Percentiles rank a stretch among this genome's conserved stretches.
These are phyloP conservation scores for Leptinotarsa juncta DNA, from an alignment of 2,888 invertebrate species.

Conservation along the genomic window DNA sequence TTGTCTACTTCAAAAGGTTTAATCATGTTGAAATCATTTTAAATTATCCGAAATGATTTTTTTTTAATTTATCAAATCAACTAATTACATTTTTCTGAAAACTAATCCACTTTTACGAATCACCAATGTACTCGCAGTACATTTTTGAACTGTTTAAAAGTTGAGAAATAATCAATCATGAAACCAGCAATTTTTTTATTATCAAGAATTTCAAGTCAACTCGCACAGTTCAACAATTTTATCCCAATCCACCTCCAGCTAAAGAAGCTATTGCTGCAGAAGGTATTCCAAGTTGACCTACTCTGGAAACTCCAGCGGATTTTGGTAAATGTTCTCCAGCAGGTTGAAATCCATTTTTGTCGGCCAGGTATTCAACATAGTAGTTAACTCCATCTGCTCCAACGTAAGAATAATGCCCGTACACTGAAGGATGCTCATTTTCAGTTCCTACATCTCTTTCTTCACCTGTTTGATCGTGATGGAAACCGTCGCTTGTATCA, in stretches of 20 bases:
- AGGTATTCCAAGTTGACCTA: slow-evolving; percentile 59
- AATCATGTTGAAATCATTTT: too few relatives aligned
- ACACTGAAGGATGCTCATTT: slow-evolving; percentile 66
- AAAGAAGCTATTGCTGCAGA: slow-evolving; percentile 59
- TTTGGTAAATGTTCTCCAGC: slow-evolving; percentile 58
- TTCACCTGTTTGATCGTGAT: slow-evolving; percentile 67
- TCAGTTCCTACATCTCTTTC: slow-evolving; percentile 67
- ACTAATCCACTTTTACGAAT: too few relatives aligned
- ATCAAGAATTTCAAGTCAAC: neutral
- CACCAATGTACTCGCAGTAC: too few relatives aligned
- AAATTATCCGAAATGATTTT: too few relatives aligned
- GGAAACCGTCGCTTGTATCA: slow-evolving; percentile 68
- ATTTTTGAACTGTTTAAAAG: too few relatives aligned
- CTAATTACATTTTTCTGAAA: too few relatives aligned
- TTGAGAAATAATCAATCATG: too few relatives aligned
- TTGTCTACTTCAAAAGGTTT: too few relatives aligned
- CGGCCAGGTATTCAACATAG: slow-evolving; percentile 69
- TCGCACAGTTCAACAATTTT: slow-evolving; percentile 14
- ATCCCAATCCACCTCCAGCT: slow-evolving; percentile 56
- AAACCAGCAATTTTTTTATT: too few relatives aligned
- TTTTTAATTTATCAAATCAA: too few relatives aligned
- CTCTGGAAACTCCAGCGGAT: slow-evolving; percentile 52
- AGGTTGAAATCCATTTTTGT: slow-evolving; percentile 69
- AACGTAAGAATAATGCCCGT: slow-evolving; percentile 71
- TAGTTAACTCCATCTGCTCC: slow-evolving; percentile 69